These are phyloP conservation scores for Aradophagus sp. DNA, from an alignment of 1,140 invertebrate species.

Conservation along the genomic window DNA sequence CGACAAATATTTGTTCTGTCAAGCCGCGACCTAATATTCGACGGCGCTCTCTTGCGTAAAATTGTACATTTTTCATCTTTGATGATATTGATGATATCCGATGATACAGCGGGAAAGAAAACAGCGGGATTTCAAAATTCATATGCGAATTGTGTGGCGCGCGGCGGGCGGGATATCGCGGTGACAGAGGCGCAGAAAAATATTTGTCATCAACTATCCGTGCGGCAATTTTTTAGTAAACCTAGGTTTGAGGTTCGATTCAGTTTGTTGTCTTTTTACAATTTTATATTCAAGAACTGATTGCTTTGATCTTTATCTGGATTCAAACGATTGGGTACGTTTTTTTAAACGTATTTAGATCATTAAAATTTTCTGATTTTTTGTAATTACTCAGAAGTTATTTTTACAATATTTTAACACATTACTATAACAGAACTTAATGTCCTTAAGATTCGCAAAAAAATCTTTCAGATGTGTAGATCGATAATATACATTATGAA, in stretches of 20 bases:
- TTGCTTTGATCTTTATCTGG: too few relatives aligned
- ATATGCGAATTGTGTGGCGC: slow-evolving; percentile 17
- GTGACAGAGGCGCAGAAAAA: slow-evolving; percentile 8
- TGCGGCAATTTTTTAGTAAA: slow-evolving; percentile 5
- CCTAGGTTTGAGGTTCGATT: not conserved
- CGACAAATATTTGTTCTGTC: slow-evolving; percentile 53
- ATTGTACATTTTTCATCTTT: slow-evolving; percentile 47
- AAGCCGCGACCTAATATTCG: slow-evolving; percentile 44
- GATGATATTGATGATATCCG: slow-evolving; percentile 40
- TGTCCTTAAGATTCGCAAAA: too few relatives aligned
- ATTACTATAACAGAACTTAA: too few relatives aligned
- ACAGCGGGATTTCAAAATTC: slow-evolving; percentile 24
- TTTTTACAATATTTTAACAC: too few relatives aligned
- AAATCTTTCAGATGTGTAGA: too few relatives aligned
- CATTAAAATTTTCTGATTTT: not conserved
- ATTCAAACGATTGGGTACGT: too few relatives aligned
- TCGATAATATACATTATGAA: too few relatives aligned
- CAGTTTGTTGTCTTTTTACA: too few relatives aligned
- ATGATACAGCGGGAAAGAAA: slow-evolving; percentile 10
- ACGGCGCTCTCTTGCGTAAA: slow-evolving; percentile 40
- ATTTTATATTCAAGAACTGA: too few relatives aligned
- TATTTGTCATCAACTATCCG: slow-evolving; percentile 26
- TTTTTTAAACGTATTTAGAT: too few relatives aligned
- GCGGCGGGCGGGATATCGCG: not conserved
- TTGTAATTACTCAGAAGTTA: too few relatives aligned